Evolutionary conservation across 2,797 vertebrate species (phyloP).

Genomic region (Phrynocephalus guinanensis): DNA sequence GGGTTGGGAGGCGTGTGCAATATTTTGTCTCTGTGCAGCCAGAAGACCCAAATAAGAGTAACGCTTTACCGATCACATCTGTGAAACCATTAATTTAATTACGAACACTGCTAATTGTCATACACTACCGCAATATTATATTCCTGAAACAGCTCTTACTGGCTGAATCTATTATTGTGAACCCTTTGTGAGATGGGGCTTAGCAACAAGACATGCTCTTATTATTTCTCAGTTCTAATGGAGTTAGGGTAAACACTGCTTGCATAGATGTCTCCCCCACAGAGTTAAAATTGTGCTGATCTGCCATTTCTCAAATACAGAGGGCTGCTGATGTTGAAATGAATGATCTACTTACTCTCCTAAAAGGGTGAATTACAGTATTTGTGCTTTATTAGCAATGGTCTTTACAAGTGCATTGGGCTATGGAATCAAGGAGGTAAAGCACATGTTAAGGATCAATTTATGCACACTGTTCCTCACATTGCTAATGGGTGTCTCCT

Average conservation of each 20-base stretch:
- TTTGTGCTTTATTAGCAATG: background rate
- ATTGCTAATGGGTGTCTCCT: background rate
- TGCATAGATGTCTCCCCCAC: background rate
- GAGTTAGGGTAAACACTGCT: background rate
- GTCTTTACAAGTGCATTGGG: background rate
- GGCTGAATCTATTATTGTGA: background rate
- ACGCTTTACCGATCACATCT: accelerated
- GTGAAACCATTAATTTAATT: slow-evolving; percentile 42
- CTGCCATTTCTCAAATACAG: background rate
- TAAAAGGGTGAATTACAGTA: background rate
- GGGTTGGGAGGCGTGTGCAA: accelerated
- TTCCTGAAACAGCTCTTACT: background rate
- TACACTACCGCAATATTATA: background rate
- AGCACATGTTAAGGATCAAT: background rate
- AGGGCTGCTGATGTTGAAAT: background rate
- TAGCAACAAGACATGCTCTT: slow-evolving; percentile 46
- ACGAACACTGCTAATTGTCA: slow-evolving; percentile 15
- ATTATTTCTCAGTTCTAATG: slow-evolving; percentile 28
- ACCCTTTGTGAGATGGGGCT: background rate
- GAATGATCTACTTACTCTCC: background rate
- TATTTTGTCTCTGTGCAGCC: background rate
- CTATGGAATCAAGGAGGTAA: background rate
- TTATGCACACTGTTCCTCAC: background rate
- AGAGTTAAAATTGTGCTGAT: background rate
- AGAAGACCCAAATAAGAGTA: accelerated